phyloP scores from a whole-genome alignment of 2,113 vertebrate species.

The Lota lota region DNA sequence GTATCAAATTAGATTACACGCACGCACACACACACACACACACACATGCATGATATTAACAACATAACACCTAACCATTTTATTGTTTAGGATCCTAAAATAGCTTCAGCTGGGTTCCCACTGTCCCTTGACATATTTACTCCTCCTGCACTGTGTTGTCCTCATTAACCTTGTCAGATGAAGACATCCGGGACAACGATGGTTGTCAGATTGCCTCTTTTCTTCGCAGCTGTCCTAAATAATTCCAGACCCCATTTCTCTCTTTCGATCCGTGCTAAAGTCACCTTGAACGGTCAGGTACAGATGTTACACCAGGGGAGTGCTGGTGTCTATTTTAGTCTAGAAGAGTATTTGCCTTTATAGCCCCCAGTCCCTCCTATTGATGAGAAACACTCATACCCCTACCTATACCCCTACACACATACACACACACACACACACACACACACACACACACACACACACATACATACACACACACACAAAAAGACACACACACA shows the following conservation, averaged over 20 bases:
- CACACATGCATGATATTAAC: slow-evolving; percentile 6
- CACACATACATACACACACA: no score
- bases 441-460: no score
- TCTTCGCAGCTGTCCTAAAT: neutral
- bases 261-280: neutral
- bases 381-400: slow-evolving; percentile 2
- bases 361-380: neutral
- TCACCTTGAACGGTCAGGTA: neutral
- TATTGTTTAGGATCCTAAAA: neutral
- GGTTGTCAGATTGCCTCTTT: neutral
- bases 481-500: no score
- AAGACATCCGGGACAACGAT: neutral
- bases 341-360: neutral
- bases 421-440: no score
- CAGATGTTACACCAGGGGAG: neutral
- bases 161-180: neutral
- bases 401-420: no score
- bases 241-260: slow-evolving; percentile 1
- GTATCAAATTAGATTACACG: no score
- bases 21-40: slow-evolving; percentile 10
- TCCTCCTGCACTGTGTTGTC: neutral
- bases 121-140: neutral
- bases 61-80: neutral
- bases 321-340: neutral
- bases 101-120: neutral